Percentiles rank a stretch among this genome's conserved stretches.
Evolutionary conservation across 2,797 vertebrate genomes (phyloP).

Genomic region (Sebastes goodei): DNA sequence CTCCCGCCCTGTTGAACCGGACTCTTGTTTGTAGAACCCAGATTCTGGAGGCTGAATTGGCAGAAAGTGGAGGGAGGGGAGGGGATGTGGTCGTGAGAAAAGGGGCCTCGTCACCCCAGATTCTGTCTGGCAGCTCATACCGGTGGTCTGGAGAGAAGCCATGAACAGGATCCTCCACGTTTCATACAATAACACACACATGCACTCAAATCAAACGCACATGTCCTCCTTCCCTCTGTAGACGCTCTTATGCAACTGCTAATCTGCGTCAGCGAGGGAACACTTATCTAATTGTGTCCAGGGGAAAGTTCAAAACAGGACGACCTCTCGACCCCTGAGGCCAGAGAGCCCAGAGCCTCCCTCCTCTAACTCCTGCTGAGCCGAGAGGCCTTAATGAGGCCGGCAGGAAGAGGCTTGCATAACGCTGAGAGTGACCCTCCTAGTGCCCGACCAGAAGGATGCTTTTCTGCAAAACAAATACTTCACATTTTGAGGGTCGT

Average conservation of each 20-base stretch:
- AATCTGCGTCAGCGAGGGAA: constrained; percentile 42
- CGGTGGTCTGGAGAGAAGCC: constrained; percentile 26
- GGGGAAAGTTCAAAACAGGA: constrained; percentile 14
- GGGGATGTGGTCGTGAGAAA: constrained; percentile 41
- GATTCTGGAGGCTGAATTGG: constrained; percentile 30
- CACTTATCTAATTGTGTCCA: constrained; percentile 48
- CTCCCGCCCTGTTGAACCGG: neutral
- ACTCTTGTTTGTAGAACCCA: constrained; percentile 33
- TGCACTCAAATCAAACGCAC: constrained; percentile 29
- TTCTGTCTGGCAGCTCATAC: neutral
- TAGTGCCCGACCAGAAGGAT: neutral
- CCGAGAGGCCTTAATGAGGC: constrained; percentile 2
- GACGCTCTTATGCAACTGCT: constrained; percentile 33
- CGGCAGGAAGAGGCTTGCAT: neutral
- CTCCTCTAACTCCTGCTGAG: neutral
- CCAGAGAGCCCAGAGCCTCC: neutral
- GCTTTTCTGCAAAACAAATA: neutral
- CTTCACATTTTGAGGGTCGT: neutral
- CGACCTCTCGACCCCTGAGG: constrained; percentile 13
- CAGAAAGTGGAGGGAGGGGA: neutral
- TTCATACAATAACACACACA: neutral
- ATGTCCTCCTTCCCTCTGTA: neutral
- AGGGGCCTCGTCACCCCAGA: neutral
- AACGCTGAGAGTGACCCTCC: neutral
- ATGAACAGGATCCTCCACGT: neutral